A percentile compares a stretch with the other conserved stretches of the same genome.
These are phyloP conservation scores for Podiceps cristatus DNA, from an alignment of 2,113 vertebrate genomes.

Conservation along the genomic window DNA sequence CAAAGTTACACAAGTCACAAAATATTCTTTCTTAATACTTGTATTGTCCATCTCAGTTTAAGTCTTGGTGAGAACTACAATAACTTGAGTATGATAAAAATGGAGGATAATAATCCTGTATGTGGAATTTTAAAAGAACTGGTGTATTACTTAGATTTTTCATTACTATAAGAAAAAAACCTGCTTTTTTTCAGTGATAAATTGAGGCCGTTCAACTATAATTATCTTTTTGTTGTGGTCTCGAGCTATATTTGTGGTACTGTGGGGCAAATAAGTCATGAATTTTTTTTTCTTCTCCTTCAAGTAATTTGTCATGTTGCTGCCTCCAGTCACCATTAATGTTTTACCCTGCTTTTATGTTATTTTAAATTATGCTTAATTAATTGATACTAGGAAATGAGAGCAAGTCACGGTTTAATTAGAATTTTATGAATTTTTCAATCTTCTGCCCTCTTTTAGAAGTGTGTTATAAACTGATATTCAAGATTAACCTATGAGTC, in stretches of 20 bases:
- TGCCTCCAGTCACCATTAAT: neutral
- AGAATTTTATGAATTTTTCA: neutral
- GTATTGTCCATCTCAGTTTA: neutral
- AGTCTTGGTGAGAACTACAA: neutral
- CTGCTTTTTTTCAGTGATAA: neutral
- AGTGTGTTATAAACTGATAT: neutral
- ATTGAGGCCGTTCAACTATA: neutral
- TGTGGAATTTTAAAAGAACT: neutral
- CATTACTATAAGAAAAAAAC: neutral
- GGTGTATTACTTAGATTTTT: neutral
- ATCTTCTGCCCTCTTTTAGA: neutral
- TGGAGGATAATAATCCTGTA: neutral
- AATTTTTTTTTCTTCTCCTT: neutral
- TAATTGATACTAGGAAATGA: constrained; percentile 16
- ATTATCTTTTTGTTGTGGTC: neutral
- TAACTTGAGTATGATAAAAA: neutral
- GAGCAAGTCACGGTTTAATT: constrained; percentile 20
- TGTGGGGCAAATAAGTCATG: neutral
- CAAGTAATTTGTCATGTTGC: neutral
- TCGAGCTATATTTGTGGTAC: neutral
- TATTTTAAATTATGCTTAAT: constrained; percentile 26
- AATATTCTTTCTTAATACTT: neutral
- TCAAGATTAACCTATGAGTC: neutral
- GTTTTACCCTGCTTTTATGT: constrained; percentile 7
- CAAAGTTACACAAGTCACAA: neutral